Percentiles rank a stretch among this genome's conserved stretches.
These are phyloP conservation scores for Actenoides hombroni DNA, from an alignment of 2,113 vertebrate genomes.

Conservation along the genomic window DNA sequence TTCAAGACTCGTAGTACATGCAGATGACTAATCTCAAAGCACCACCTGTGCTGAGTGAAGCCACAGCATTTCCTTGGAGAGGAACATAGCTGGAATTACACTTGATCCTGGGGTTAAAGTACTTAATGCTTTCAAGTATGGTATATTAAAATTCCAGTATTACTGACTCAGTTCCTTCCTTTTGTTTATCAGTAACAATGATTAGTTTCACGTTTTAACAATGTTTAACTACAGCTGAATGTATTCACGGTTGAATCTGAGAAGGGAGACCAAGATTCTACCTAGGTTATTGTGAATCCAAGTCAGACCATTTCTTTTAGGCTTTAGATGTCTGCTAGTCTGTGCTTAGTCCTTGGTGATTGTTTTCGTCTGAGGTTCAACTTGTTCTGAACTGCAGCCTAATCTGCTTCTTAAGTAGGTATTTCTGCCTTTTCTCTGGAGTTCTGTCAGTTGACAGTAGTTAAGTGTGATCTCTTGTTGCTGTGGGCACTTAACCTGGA, in stretches of 20 bases:
- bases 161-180: background rate
- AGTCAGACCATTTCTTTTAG: background rate
- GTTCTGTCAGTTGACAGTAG: accelerated
- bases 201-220: background rate
- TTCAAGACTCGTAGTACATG: background rate
- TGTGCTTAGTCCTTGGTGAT: background rate
- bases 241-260: background rate
- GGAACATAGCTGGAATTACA: background rate
- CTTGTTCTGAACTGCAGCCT: background rate
- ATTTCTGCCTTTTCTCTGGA: background rate
- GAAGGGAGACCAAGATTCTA: background rate
- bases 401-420: background rate
- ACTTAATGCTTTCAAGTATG: background rate
- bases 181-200: background rate
- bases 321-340: accelerated
- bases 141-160: background rate
- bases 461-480: background rate
- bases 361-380: background rate
- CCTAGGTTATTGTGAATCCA: background rate
- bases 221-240: background rate
- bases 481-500: background rate
- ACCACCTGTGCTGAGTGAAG: background rate
- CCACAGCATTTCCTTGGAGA: background rate
- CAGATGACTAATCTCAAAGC: background rate
- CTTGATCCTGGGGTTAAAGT: background rate